Base-by-base conservation (phyloP, 1,140 invertebrate genomes). In the Panagrolaimus sp. region DNA sequence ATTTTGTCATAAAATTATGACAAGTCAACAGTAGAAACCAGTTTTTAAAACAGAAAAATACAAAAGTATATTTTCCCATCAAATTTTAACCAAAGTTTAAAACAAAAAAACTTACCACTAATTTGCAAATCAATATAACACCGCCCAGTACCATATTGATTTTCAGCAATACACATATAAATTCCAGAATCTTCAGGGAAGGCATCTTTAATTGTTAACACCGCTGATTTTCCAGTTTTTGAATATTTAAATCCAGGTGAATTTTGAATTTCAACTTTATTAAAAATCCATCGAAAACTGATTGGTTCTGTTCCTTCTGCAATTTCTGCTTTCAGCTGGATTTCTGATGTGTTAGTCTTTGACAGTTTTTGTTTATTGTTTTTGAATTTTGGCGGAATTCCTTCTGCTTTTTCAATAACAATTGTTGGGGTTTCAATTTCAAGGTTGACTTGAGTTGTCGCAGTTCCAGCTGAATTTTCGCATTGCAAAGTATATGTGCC, bases 401-500 rank as follows among this genome's bases (percentile, higher is more conserved):
- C 68, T 53, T 78, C 68, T n/a, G n/a, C n/a, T n/a, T 45, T 46
- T 13, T 78, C 68, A 9, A 70, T 51, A 5, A 47, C 13, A 13
- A 71, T 64, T 16, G 61, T 48, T 48, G 68, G 69, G 44, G 63
- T 67, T 51, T 67, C 64, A 46, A 80, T 71, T 46, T 75, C 67
- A 43, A 80, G 57, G 62, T 75, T 66, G 73, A 80, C 82, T 71
- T 78, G 65, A 46, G 76, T 62, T 38, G 25, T 27, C 1, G 43
- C 43, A 9, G 42, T 44, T 9, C 43, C 46, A 66, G 16, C 43
- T 9, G 20, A 38, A 23, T 98, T 98, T 72, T 88, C 89, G n/a
- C 94, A 90, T 80, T 96, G 92, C 81, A 94, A 98, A 0, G 90
- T 91, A 83, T 96, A 97, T 79, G 94, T 91, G 16, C 93, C 95